Evolutionary conservation across 2,888 invertebrate species (phyloP).

Genomic region (Stratiomys singularior): DNA sequence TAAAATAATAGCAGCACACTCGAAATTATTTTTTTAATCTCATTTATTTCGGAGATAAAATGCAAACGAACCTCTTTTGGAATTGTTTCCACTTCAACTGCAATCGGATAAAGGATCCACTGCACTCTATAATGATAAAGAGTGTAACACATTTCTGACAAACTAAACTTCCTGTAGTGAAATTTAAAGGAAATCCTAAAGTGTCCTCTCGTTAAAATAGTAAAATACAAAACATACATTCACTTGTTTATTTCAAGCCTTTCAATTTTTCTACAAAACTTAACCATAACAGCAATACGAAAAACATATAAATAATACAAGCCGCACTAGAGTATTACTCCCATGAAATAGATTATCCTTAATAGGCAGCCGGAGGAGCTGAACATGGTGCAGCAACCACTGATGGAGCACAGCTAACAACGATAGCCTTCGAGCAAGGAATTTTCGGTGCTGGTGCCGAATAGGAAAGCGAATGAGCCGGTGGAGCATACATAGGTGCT

Average conservation of each 20-base stretch:
- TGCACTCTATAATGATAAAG: too few relatives aligned
- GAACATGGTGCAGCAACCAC: constrained; percentile 18
- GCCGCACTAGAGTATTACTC: background rate
- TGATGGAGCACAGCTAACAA: constrained; percentile 24
- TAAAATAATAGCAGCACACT: too few relatives aligned
- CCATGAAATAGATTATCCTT: background rate
- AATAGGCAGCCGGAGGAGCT: constrained; percentile 5
- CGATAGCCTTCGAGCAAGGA: constrained; percentile 38
- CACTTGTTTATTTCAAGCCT: constrained; percentile 3
- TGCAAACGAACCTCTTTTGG: too few relatives aligned
- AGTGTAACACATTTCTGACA: too few relatives aligned
- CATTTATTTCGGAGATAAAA: too few relatives aligned
- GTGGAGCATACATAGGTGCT: constrained; percentile 11
- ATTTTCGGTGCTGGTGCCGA: constrained; percentile 25
- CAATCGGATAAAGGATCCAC: too few relatives aligned
- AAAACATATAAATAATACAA: background rate
- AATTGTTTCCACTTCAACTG: too few relatives aligned
- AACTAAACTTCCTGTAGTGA: too few relatives aligned
- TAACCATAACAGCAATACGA: background rate
- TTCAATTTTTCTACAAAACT: constrained; percentile 5
- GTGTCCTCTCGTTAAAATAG: background rate
- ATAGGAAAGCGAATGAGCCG: background rate
- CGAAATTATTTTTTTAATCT: too few relatives aligned
- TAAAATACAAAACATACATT: background rate
- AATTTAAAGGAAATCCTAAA: too few relatives aligned